phyloP scores from a whole-genome alignment of 2,113 vertebrate genomes.

The Pungitius pungitius region DNA sequence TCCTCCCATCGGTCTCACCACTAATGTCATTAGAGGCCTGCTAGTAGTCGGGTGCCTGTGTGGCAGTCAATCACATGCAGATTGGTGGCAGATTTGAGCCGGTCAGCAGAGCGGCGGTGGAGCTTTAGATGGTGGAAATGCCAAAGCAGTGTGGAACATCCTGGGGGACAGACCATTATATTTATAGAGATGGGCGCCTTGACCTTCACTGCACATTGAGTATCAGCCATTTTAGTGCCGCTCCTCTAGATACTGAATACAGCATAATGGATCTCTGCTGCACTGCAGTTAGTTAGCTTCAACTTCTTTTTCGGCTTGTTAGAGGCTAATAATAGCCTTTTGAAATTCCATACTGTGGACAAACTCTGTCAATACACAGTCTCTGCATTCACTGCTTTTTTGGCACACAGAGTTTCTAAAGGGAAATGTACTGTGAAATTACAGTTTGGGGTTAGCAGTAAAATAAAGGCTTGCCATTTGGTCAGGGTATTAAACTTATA shows the following conservation, averaged over 20 bases:
- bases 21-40: conserved; percentile 62
- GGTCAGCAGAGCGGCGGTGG: conserved; percentile 52
- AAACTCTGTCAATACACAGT: conserved; percentile 41
- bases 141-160: conserved; percentile 68
- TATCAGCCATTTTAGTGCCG: conserved; percentile 77
- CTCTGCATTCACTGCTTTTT: conserved; percentile 32
- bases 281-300: conserved; percentile 71
- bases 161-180: conserved; percentile 75
- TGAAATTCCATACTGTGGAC: conserved; percentile 69
- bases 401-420: conserved; percentile 6
- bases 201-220: conserved; percentile 78
- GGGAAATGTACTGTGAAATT: conserved; percentile 48
- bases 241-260: conserved; percentile 65
- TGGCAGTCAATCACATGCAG: conserved; percentile 67
- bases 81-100: conserved; percentile 61
- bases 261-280: conserved; percentile 71
- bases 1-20: conserved; percentile 37
- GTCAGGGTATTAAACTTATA: conserved; percentile 17
- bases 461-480: conserved; percentile 23
- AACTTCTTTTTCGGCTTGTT: conserved; percentile 67
- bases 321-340: conserved; percentile 71
- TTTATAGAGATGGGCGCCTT: conserved; percentile 75
- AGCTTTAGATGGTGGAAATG: conserved; percentile 67
- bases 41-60: conserved; percentile 54
- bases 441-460: conserved; percentile 23